Percentiles rank a stretch among this genome's conserved stretches.
These are phyloP conservation scores for Diploptera punctata DNA, from an alignment of 2,888 invertebrate species.

Conservation along the genomic window DNA sequence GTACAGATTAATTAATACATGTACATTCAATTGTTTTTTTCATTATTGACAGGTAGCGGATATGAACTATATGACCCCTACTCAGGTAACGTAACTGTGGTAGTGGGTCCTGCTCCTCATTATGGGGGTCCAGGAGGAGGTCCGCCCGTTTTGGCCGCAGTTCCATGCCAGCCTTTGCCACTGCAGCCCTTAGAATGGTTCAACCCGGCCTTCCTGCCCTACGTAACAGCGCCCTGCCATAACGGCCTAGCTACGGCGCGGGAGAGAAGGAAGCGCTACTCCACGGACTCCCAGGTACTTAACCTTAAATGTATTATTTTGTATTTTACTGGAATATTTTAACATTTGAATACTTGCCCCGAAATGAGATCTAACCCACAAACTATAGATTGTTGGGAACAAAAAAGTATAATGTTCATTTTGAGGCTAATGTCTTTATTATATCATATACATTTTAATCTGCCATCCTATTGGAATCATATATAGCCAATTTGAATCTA, in stretches of 20 bases:
- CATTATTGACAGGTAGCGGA: slow-evolving; percentile 39
- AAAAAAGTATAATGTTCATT: too few relatives aligned
- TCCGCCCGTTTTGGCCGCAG: slow-evolving; percentile 52
- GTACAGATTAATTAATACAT: too few relatives aligned
- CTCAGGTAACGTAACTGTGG: slow-evolving; percentile 50
- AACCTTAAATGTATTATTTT: neutral
- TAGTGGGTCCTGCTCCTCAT: slow-evolving; percentile 54
- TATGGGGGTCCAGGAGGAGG: slow-evolving; percentile 47
- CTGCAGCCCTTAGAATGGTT: slow-evolving; percentile 59
- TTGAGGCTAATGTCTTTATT: too few relatives aligned
- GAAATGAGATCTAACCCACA: too few relatives aligned
- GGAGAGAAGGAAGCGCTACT: slow-evolving; percentile 48
- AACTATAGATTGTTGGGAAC: too few relatives aligned
- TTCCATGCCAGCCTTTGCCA: slow-evolving; percentile 57
- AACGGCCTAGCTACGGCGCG: slow-evolving; percentile 46
- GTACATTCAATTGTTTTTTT: too few relatives aligned
- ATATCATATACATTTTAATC: too few relatives aligned
- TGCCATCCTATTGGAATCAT: too few relatives aligned
- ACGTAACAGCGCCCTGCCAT: slow-evolving; percentile 48
- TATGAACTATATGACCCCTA: slow-evolving; percentile 52
- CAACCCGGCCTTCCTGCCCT: slow-evolving; percentile 50
- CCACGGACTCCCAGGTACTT: slow-evolving; percentile 49
- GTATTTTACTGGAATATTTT: too few relatives aligned
- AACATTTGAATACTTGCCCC: too few relatives aligned
- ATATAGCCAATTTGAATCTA: too few relatives aligned